phyloP scores from a whole-genome alignment of 2,113 vertebrate species.

The Puntigrus tetrazona region DNA sequence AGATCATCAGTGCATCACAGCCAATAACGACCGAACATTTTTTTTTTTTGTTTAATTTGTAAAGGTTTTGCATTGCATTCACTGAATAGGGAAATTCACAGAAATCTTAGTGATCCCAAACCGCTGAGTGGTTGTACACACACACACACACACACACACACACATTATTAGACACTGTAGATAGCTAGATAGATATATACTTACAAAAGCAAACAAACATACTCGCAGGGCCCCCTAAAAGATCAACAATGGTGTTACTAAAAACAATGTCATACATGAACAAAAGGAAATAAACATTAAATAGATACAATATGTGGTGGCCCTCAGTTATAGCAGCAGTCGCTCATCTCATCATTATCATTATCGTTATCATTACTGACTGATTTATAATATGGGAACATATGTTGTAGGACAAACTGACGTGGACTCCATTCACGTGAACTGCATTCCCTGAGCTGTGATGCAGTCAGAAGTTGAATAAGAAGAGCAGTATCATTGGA shows the following conservation, averaged over 20 bases:
- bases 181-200: too few species aligned
- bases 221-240: rapidly evolving
- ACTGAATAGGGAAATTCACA: too few species aligned
- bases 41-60: too few species aligned
- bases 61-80: too few species aligned
- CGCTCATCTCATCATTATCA: neutral
- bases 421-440: neutral
- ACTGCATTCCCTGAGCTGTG: neutral
- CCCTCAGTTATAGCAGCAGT: neutral
- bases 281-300: neutral
- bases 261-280: neutral
- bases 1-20: too few species aligned
- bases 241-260: neutral
- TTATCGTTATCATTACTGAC: neutral
- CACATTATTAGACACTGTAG: too few species aligned
- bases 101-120: too few species aligned
- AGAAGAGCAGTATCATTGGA: neutral
- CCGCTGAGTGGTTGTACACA: neutral
- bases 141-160: neutral
- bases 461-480: neutral
- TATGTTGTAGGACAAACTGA: neutral
- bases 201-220: neutral
- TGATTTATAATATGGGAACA: neutral
- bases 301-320: neutral
- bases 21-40: too few species aligned